Percentiles rank a stretch among this genome's conserved stretches.
These are phyloP conservation scores for Alexandromys fortis DNA, from an alignment of 2,113 vertebrate genomes.

Conservation along the genomic window DNA sequence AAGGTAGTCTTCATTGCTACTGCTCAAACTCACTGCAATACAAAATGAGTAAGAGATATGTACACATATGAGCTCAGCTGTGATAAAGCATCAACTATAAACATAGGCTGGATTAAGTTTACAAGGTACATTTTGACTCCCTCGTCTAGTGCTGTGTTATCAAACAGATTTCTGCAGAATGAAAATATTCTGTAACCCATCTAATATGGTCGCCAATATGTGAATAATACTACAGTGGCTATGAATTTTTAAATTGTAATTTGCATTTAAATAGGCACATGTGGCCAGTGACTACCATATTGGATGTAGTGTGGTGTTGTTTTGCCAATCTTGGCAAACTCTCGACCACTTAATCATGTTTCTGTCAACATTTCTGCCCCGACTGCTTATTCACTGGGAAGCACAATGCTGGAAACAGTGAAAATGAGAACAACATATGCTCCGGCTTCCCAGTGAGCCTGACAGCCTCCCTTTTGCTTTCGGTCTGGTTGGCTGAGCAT, in stretches of 20 bases:
- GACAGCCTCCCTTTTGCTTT: slow-evolving; percentile 66
- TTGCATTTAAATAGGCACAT: slow-evolving; percentile 56
- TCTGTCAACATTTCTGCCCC: slow-evolving; percentile 63
- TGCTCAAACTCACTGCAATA: neutral
- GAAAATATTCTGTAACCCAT: slow-evolving; percentile 46
- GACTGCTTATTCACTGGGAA: slow-evolving; percentile 66
- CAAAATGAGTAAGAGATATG: neutral
- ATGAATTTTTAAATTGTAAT: slow-evolving; percentile 31
- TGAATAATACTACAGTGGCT: slow-evolving; percentile 27
- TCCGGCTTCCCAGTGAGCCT: slow-evolving; percentile 63
- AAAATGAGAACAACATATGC: slow-evolving; percentile 62
- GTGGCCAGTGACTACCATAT: slow-evolving; percentile 42
- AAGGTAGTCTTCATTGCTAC: neutral
- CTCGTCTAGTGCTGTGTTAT: neutral
- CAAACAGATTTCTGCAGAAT: neutral
- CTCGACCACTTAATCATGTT: slow-evolving; percentile 66
- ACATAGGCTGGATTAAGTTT: neutral
- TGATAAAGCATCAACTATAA: slow-evolving; percentile 29
- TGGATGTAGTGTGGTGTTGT: slow-evolving; percentile 6
- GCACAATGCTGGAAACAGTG: slow-evolving; percentile 39
- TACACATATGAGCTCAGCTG: slow-evolving; percentile 11
- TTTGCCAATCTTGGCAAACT: slow-evolving; percentile 60
- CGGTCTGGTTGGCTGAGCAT: slow-evolving; percentile 64
- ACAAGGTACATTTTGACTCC: slow-evolving; percentile 6
- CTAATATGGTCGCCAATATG: slow-evolving; percentile 5